Evolutionary conservation across 2,888 invertebrate species (phyloP).

Genomic region (Drosophila peninsularis): DNA sequence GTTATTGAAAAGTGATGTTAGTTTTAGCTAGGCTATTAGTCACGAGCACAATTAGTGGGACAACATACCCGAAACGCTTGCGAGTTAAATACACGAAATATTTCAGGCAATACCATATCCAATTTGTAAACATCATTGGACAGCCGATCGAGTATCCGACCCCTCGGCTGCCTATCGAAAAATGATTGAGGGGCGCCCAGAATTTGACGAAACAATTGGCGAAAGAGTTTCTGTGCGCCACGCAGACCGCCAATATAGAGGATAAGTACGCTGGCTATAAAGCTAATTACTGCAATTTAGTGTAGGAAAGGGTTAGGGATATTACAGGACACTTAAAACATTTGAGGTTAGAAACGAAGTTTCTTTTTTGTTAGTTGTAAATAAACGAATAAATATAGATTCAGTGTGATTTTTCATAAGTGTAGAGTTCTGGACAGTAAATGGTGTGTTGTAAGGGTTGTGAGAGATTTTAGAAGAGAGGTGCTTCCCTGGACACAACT

Average conservation of each 20-base stretch:
- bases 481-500: not conserved
- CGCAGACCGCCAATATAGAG: conserved; percentile 85
- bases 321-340: conserved; percentile 15
- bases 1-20: conserved; percentile 38
- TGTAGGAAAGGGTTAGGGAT: not conserved
- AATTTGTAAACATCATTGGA: conserved; percentile 86
- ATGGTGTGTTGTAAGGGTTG: not conserved
- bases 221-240: conserved; percentile 85
- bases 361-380: conserved; percentile 8
- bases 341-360: conserved; percentile 31
- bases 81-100: conserved; percentile 62
- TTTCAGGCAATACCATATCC: conserved; percentile 85
- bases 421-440: conserved; percentile 1
- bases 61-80: conserved; percentile 81
- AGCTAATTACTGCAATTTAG: conserved; percentile 66
- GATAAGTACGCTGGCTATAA: conserved; percentile 73
- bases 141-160: conserved; percentile 88
- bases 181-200: conserved; percentile 86
- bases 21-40: conserved; percentile 42
- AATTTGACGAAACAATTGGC: conserved; percentile 85
- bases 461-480: not conserved
- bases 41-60: conserved; percentile 30
- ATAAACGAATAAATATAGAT: not conserved
- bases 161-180: conserved; percentile 88
- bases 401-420: not conserved